Base-by-base conservation (phyloP, 2,888 invertebrate genomes). In the Bombylius discolor region DNA sequence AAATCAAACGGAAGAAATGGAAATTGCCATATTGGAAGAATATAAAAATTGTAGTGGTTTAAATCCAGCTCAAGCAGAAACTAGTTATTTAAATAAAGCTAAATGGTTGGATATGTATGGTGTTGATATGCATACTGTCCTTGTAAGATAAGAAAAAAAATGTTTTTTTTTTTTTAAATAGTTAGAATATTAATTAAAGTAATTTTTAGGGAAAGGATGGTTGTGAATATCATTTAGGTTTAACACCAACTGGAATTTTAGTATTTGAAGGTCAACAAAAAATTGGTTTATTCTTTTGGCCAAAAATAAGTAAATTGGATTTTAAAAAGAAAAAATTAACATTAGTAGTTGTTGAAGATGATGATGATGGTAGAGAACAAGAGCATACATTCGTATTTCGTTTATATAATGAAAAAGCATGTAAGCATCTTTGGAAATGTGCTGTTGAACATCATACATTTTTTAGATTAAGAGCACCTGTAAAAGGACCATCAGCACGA, bases 391-490 rank as follows among this genome's bases (percentile, higher is more conserved):
- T 99, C 74, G 96, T 99, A 5, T 99, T 99, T 75, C 81, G 91
- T 57, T 77, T 98, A 63, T 87, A 90, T 64, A 98, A 96, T 71
- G 94, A 97, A 71, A 97, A 97, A 73, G 97, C 98, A 3, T 96
- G 97, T 72, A 99, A 99, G 74, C 99, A 99, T 76, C 78, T 99
- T 62, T 99, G 99, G 99, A 99, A 99, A 76, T 99, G 99, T 79
- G 98, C 98, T 34, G 92, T 99, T 1, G 99, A 99, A 75, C 96
- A 99, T 77, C 99, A 99, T 77, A 92, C 97, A 3, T 99, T 99
- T 66, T 99, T 98, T 81, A 84, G 99, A 61, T 79, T 99, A 55
- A 83, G 91, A 62, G 90, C 89, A 44, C 89, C 92, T 1, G 87
- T 89, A 1, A 92, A 92, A 72, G 88, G 89, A 3, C 89, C 90